These are phyloP conservation scores for Phyllotreta striolata DNA, from an alignment of 2,888 invertebrate genomes.

Conservation along the genomic window DNA sequence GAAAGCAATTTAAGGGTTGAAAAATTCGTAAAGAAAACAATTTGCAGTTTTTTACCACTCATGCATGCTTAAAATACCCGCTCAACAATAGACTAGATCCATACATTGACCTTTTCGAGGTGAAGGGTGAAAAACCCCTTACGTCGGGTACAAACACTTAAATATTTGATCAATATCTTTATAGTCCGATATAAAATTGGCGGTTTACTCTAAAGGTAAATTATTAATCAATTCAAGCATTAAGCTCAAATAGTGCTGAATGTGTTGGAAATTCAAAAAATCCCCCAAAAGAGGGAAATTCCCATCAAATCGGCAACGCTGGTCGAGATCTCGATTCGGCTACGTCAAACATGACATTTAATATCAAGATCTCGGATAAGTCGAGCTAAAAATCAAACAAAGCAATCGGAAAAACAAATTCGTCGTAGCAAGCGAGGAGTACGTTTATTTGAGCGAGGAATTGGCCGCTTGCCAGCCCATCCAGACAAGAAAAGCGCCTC, in stretches of 20 bases:
- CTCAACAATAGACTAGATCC: too few relatives aligned
- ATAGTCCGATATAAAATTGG: background rate
- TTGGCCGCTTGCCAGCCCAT: constrained; percentile 16
- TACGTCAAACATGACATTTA: constrained; percentile 7
- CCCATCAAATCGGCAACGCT: too few relatives aligned
- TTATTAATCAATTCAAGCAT: background rate
- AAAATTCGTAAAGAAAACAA: too few relatives aligned
- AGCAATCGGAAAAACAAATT: background rate
- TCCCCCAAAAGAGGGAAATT: too few relatives aligned
- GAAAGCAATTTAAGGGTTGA: background rate
- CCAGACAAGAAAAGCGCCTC: constrained; percentile 23
- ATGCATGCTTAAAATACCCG: too few relatives aligned
- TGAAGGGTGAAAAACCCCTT: background rate
- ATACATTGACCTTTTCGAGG: too few relatives aligned
- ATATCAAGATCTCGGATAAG: background rate
- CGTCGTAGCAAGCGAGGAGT: background rate
- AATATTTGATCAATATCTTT: constrained; percentile 10
- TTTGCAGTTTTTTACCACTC: too few relatives aligned
- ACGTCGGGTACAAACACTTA: background rate
- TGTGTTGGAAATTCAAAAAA: background rate
- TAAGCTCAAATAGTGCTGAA: background rate
- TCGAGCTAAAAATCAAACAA: constrained; percentile 15
- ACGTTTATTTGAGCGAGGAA: background rate
- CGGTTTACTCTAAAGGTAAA: background rate
- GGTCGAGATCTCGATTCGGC: background rate